phyloP scores from a whole-genome alignment of 2,888 invertebrate genomes.

The Onchidella celtica region DNA sequence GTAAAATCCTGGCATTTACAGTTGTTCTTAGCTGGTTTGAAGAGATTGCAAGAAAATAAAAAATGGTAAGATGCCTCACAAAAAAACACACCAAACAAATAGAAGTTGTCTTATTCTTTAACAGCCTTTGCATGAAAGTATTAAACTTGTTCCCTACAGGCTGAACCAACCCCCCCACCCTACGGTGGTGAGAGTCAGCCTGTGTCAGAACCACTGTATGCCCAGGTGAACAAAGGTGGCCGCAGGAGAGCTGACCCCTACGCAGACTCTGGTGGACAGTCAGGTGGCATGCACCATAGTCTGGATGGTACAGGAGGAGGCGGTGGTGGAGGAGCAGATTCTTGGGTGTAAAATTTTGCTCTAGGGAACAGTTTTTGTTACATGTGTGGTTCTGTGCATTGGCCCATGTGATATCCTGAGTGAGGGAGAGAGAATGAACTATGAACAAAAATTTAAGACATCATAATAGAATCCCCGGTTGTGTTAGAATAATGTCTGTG shows the following conservation, averaged over 20 bases:
- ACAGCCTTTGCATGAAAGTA: too few relatives aligned
- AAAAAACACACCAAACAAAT: too few relatives aligned
- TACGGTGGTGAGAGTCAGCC: neutral
- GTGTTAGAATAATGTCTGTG: too few relatives aligned
- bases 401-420: neutral
- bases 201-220: constrained; percentile 73
- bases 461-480: too few relatives aligned
- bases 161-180: constrained; percentile 22
- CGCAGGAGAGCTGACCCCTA: constrained; percentile 62
- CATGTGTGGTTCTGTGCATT: neutral
- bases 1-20: too few relatives aligned
- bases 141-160: too few relatives aligned
- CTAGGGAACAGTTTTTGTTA: neutral
- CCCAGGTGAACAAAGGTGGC: constrained; percentile 73
- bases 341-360: constrained; percentile 75
- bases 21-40: too few relatives aligned
- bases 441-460: too few relatives aligned
- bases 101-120: too few relatives aligned
- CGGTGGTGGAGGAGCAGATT: constrained; percentile 72
- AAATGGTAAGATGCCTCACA: too few relatives aligned
- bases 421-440: too few relatives aligned
- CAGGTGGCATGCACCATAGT: constrained; percentile 58
- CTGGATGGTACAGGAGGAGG: constrained; percentile 51
- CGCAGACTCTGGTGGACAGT: constrained; percentile 50
- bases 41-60: too few relatives aligned